Percentiles rank a stretch among this genome's conserved stretches.
phyloP scores from a whole-genome alignment of 2,888 invertebrate genomes.

The Autographa pulchrina region DNA sequence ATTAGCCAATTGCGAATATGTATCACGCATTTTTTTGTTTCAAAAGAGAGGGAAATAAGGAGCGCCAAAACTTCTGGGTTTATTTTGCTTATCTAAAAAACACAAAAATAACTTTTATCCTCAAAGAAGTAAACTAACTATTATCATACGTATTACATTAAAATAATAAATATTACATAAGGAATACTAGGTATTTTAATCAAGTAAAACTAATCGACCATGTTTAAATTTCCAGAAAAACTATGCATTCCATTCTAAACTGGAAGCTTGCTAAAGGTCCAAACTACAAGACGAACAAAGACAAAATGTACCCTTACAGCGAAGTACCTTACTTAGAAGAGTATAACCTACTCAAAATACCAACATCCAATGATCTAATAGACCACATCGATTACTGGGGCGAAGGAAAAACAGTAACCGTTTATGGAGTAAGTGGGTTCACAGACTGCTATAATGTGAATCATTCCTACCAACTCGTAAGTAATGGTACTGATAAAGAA shows the following conservation, averaged over 20 bases:
- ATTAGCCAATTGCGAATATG: too few relatives aligned
- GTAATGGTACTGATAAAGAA: slow-evolving; percentile 64
- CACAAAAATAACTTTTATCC: too few relatives aligned
- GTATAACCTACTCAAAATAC: slow-evolving; percentile 67
- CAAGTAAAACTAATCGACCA: too few relatives aligned
- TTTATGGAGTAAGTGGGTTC: slow-evolving; percentile 62
- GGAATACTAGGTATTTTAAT: too few relatives aligned
- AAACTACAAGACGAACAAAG: slow-evolving; percentile 64
- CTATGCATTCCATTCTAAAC: slow-evolving; percentile 36
- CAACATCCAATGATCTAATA: slow-evolving; percentile 52
- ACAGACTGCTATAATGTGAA: slow-evolving; percentile 70
- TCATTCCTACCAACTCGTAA: slow-evolving; percentile 67
- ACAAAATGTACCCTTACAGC: slow-evolving; percentile 69
- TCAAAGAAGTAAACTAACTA: too few relatives aligned
- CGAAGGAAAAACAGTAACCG: slow-evolving; percentile 62
- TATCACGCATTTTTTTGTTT: too few relatives aligned
- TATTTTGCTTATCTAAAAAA: too few relatives aligned
- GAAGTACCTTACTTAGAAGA: slow-evolving; percentile 70
- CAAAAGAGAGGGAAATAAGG: too few relatives aligned
- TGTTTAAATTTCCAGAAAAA: slow-evolving; percentile 18
- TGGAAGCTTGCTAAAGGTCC: slow-evolving; percentile 57
- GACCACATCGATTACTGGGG: slow-evolving; percentile 75
- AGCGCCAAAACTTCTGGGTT: too few relatives aligned
- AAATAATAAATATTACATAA: too few relatives aligned
- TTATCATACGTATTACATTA: too few relatives aligned